A percentile compares a stretch with the other conserved stretches of the same genome.
These are phyloP conservation scores for Hemiscyllium ocellatum DNA, from an alignment of 2,113 vertebrate genomes.

Conservation along the genomic window DNA sequence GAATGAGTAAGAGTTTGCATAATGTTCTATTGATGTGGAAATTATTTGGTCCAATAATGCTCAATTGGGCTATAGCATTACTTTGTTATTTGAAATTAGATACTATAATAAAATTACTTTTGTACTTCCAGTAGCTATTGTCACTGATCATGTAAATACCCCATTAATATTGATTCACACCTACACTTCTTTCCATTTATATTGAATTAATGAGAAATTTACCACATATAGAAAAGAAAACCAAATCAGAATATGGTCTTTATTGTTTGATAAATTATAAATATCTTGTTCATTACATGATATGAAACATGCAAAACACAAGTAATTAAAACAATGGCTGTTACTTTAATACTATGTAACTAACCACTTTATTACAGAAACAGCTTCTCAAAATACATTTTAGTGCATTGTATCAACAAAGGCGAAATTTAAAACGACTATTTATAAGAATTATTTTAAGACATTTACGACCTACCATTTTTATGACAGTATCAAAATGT, in stretches of 20 bases:
- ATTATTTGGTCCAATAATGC: not conserved
- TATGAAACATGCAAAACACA: constrained; percentile 35
- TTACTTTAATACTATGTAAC: constrained; percentile 22
- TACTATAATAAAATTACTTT: not conserved
- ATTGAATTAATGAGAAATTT: not conserved
- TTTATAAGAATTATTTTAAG: not conserved
- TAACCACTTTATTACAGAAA: constrained; percentile 4
- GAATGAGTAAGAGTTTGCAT: not conserved
- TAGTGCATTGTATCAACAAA: constrained; percentile 1
- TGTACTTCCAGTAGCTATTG: not conserved
- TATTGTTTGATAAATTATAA: constrained; percentile 27
- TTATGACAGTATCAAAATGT: not conserved
- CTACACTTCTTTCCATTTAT: not conserved
- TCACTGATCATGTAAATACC: not conserved
- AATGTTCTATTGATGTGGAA: not conserved
- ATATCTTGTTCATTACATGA: constrained; percentile 31
- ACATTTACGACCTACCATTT: not conserved
- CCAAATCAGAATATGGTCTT: not conserved
- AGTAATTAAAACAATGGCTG: not conserved
- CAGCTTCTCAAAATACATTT: constrained; percentile 30
- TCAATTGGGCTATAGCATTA: not conserved
- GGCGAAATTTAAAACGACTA: not conserved
- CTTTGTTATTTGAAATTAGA: not conserved
- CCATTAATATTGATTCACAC: not conserved
- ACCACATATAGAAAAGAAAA: not conserved